These are phyloP conservation scores for Halictus quadricinctus DNA, from an alignment of 2,888 invertebrate species.

Conservation along the genomic window DNA sequence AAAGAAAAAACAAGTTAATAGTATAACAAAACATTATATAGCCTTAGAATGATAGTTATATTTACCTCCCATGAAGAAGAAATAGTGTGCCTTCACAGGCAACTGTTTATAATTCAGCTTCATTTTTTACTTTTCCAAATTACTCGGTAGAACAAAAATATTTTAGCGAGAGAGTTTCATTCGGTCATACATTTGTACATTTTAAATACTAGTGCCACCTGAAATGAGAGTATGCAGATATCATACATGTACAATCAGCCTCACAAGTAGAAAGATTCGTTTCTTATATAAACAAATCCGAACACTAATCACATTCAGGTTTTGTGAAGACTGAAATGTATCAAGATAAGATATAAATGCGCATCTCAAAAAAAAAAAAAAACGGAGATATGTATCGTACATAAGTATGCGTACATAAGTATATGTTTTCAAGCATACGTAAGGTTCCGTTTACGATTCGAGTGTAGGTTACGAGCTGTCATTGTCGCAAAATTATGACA, in stretches of 20 bases:
- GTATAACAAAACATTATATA: neutral
- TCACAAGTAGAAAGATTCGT: neutral
- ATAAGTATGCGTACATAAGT: neutral
- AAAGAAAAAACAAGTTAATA: slow-evolving; percentile 62
- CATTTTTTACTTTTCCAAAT: slow-evolving; percentile 72
- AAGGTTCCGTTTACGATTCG: neutral
- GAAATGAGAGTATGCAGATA: slow-evolving; percentile 10
- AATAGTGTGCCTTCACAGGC: slow-evolving; percentile 93
- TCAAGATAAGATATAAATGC: neutral
- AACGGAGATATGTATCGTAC: slow-evolving; percentile 23
- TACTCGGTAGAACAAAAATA: neutral
- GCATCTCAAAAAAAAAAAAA: neutral
- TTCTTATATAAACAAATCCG: neutral
- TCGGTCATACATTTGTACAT: too few relatives aligned
- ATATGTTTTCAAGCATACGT: neutral
- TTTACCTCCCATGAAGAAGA: slow-evolving; percentile 94
- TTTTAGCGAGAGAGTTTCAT: neutral
- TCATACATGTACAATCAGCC: neutral
- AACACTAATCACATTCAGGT: neutral
- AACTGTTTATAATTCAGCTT: slow-evolving; percentile 88
- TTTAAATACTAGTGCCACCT: neutral
- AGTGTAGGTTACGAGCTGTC: neutral
- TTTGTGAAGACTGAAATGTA: neutral
- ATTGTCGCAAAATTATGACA: neutral
- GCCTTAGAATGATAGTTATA: neutral